Conservation (phyloP, 2,888 invertebrate genomes). For the Sarcophaga variegata region DNA sequence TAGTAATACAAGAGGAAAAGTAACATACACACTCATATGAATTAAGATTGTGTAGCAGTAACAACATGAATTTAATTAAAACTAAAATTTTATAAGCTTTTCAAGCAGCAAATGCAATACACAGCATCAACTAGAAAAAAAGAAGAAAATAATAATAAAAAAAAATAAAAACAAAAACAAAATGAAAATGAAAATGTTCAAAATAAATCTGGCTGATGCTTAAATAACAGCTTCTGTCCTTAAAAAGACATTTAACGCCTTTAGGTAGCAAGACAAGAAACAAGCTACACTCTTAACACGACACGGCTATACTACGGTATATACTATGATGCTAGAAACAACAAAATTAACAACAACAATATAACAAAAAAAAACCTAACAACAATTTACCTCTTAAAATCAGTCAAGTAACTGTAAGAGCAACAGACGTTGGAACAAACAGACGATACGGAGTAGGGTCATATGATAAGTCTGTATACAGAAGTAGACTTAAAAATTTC, state of each 20-base stretch:
- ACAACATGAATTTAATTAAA: constrained; percentile 69
- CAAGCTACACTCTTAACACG: constrained; percentile 34
- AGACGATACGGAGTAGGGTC: not conserved
- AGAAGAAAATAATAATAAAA: not conserved
- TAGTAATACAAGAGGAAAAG: no score
- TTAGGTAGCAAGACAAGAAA: constrained; percentile 60
- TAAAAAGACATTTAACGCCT: constrained; percentile 67
- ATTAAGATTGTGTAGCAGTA: constrained; percentile 60
- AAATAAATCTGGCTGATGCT: constrained; percentile 63
- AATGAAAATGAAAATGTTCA: constrained; percentile 56
- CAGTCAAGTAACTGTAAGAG: not conserved
- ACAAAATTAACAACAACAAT: constrained; percentile 15
- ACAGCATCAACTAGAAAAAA: constrained; percentile 28
- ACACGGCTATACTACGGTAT: not conserved
- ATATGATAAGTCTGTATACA: not conserved
- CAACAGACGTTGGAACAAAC: constrained; percentile 14
- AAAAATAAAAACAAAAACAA: constrained; percentile 21
- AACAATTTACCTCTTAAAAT: constrained; percentile 55
- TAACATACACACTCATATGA: constrained; percentile 24
- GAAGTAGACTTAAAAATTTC: constrained; percentile 18
- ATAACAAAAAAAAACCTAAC: constrained; percentile 49
- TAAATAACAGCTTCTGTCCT: constrained; percentile 64
- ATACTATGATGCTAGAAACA: not conserved
- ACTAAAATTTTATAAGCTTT: constrained; percentile 68
- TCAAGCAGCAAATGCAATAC: constrained; percentile 38